Evolutionary conservation across 2,797 vertebrate genomes (phyloP).

Genomic region (Myoxocephalus aenaeus): DNA sequence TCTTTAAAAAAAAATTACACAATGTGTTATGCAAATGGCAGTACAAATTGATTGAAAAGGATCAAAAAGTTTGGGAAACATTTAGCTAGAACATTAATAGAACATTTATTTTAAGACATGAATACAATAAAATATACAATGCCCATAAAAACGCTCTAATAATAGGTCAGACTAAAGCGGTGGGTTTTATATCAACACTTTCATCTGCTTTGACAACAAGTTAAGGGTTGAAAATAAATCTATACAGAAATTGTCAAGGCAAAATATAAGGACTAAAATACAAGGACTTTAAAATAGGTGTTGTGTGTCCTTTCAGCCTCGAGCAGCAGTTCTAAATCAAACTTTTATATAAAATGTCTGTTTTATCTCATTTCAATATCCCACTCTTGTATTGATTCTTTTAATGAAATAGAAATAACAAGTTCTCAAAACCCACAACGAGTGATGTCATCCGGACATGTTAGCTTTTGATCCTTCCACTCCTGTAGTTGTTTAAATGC

Average conservation of each 20-base stretch:
- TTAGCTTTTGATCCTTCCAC: slow-evolving; percentile 31
- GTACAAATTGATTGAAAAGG: no score
- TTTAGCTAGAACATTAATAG: no score
- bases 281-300: background rate
- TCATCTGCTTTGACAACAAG: background rate
- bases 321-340: background rate
- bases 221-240: background rate
- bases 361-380: background rate
- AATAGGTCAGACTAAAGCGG: background rate
- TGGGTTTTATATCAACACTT: background rate
- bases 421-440: background rate
- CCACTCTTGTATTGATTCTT: background rate
- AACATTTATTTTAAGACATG: background rate
- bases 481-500: slow-evolving; percentile 54
- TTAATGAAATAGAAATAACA: background rate
- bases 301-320: no score
- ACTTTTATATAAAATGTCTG: no score
- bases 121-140: background rate
- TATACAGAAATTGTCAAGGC: background rate
- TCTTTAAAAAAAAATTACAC: background rate
- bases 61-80: no score
- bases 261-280: background rate
- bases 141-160: background rate
- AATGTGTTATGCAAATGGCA: background rate
- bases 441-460: slow-evolving; percentile 4